Evolutionary conservation across 2,113 vertebrate species (phyloP), one percentile per base, ranked within the genome.

Genomic region (Shinisaurus crocodilurus): DNA sequence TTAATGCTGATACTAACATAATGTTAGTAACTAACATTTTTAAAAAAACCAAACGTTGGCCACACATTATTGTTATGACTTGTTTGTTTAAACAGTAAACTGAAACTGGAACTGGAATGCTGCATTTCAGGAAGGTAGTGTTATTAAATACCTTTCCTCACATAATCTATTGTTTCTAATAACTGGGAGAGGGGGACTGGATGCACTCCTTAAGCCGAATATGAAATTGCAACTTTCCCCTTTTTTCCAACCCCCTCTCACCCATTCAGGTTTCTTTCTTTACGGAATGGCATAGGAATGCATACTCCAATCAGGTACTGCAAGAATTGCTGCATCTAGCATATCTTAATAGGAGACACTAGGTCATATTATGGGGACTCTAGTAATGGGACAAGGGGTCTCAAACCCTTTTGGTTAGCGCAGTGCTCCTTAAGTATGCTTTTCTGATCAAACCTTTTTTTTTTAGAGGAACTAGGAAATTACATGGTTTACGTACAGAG

Each of bases 361-460:
- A 25, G 89, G 34, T 85, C 23, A 20, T 76, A 77, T 32, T 37
- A 0, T 10, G 65, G 60, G 54, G 77, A 7, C 0, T 37, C 0
- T 34, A 7, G 25, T 2, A 1, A 1, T 87, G 84, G 60, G 18
- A 1, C 1, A 0, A 3, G 32, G 25, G 27, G n/a, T 88, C 25
- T 57, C 40, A 54, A 27, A 23, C 18, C 89, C 9, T 9, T 40
- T 16, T 34, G 25, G 23, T 6, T 34, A 16, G 10, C 3, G 43
- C 43, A 1, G 4, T 75, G 37, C 0, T 82, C 83, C 60, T 32
- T n/a, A 1, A 0, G 69, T 85, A 0, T 34, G 1, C 0, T 37
- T 81, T 34, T 45, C 1, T 23, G 25, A 27, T 45, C 8, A 12
- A 25, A 23, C 6, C 54, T 54, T 27, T 40, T 20, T 15, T 40